Evolutionary conservation across 2,113 vertebrate genomes (phyloP), one percentile per base, ranked within the genome.

Genomic region (Paracanthobrama guichenoti): DNA sequence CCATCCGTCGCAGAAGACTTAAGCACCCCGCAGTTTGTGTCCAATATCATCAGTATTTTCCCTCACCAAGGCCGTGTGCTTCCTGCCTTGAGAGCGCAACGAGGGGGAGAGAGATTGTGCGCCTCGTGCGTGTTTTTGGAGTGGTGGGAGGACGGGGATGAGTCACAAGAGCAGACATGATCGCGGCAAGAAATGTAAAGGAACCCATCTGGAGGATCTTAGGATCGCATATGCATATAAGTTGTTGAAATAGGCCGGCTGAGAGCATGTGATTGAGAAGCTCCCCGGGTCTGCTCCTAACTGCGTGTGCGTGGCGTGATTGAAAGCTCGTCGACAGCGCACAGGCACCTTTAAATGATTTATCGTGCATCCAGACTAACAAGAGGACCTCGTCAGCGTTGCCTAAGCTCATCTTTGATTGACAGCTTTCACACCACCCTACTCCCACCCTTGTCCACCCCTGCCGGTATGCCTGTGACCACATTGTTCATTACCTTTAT

Each of bases 101-200:
- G 28, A 81, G 79, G 64, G 64, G 62, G 62, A 80, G 44, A 67
- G 12, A 0, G 46, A 81, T 31, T 71, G 44, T 35, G 62, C 16
- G 26, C 26, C 57, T 26, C 2, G 12, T 80, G 78, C 50, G 53
- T 72, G 46, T 75, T 46, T 81, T 26, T 76, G 8, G 55, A 79
- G 57, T 69, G 83, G 83, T 82, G 79, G 83, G 86, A 62, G 82
- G 79, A 74, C 22, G 20, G 53, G 13, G 79, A 82, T 88, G 85
- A 84, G 62, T 84, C 85, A 88, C 84, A 82, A 86, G 59, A 53
- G 71, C 81, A 86, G 55, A 86, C 76, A 66, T 26, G 75, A 71
- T 78, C 67, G 22, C 4, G 31, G 74, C 67, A 46, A 75, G 83
- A 75, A 60, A 55, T 62, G 66, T 48, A 85, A 48, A 82, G 46